Evolutionary conservation across 2,888 invertebrate genomes (phyloP).

Genomic region (Tenthredo distinguenda): DNA sequence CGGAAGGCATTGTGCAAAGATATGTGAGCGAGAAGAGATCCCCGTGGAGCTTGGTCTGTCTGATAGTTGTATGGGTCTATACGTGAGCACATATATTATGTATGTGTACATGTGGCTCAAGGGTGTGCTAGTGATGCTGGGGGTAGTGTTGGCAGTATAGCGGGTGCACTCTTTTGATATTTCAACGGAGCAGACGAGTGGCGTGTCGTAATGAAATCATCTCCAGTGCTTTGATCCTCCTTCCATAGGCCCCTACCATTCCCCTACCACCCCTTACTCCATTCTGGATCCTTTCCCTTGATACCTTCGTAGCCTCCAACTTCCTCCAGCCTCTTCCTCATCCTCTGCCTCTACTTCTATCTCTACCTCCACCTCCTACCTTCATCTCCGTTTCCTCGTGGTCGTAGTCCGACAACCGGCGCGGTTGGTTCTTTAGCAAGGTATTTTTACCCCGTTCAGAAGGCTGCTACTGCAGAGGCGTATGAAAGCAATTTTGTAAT

Average conservation of each 20-base stretch:
- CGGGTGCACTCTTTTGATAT: constrained; percentile 75
- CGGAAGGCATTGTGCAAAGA: constrained; percentile 68
- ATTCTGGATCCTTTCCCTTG: constrained; percentile 54
- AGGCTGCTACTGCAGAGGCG: neutral
- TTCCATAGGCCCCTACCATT: constrained; percentile 43
- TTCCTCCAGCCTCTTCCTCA: constrained; percentile 52
- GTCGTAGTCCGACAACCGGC: constrained; percentile 41
- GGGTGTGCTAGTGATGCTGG: constrained; percentile 34
- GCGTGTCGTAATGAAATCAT: constrained; percentile 77
- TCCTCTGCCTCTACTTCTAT: neutral
- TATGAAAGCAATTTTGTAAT: constrained; percentile 38
- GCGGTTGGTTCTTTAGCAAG: constrained; percentile 37
- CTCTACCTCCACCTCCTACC: neutral
- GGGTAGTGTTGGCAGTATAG: constrained; percentile 41
- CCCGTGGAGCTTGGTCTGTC: neutral
- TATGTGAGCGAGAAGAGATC: constrained; percentile 55
- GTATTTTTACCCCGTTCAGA: constrained; percentile 34
- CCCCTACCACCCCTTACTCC: constrained; percentile 52
- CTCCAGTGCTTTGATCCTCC: constrained; percentile 76
- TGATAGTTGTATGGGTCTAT: constrained; percentile 3
- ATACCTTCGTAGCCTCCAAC: constrained; percentile 39
- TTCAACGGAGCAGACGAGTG: constrained; percentile 75
- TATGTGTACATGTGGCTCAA: neutral
- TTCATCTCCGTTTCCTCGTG: neutral
- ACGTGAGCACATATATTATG: neutral